A percentile compares a stretch with the other conserved stretches of the same genome.
Evolutionary conservation across 2,113 vertebrate species (phyloP).

Genomic region (Corapipo altera): DNA sequence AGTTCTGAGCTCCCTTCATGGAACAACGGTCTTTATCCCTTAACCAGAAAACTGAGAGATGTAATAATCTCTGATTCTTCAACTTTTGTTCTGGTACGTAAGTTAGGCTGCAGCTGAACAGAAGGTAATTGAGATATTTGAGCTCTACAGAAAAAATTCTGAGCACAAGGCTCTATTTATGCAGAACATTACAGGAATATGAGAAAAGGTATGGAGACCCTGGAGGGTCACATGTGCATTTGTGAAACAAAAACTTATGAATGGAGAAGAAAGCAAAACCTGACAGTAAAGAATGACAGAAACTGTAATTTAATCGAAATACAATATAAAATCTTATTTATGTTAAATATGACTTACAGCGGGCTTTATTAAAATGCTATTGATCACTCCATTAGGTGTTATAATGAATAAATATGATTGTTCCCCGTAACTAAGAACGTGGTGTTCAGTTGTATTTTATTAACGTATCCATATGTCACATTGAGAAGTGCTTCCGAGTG

Average conservation of each 20-base stretch:
- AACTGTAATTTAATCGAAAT: slow-evolving; percentile 38
- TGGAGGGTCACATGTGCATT: background rate
- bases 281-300: background rate
- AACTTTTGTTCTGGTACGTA: background rate
- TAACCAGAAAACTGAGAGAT: background rate
- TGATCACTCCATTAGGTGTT: slow-evolving; percentile 11
- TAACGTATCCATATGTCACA: background rate
- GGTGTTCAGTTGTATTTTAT: background rate
- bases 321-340: slow-evolving; percentile 41
- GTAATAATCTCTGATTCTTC: slow-evolving; percentile 16
- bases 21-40: background rate
- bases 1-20: background rate
- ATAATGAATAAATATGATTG: slow-evolving; percentile 18
- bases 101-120: background rate
- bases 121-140: background rate
- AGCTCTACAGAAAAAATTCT: background rate
- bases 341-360: slow-evolving; percentile 1
- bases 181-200: background rate
- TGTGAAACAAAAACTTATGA: background rate
- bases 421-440: background rate
- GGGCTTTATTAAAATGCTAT: slow-evolving; percentile 11
- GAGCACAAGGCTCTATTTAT: background rate
- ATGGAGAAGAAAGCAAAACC: slow-evolving; percentile 1
- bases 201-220: background rate
- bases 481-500: background rate